These are phyloP conservation scores for Drosophila trichaetosa DNA, from an alignment of 2,888 invertebrate species.

Conservation along the genomic window DNA sequence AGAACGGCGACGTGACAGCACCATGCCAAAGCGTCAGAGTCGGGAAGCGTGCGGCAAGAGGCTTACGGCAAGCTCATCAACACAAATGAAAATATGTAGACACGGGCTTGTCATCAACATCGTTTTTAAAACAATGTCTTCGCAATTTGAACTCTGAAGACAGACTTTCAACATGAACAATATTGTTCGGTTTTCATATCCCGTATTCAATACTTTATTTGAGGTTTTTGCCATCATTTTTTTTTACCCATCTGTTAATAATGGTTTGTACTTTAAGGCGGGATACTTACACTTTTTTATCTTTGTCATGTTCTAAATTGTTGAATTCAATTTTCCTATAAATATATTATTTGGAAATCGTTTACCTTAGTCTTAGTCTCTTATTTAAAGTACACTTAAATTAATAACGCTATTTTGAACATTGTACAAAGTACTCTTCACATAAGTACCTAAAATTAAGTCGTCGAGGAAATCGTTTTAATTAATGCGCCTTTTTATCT, in stretches of 20 bases:
- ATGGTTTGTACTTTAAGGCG: no score
- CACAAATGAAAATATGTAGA: slow-evolving; percentile 45
- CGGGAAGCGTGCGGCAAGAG: slow-evolving; percentile 29
- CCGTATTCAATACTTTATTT: neutral
- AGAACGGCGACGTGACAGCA: slow-evolving; percentile 25
- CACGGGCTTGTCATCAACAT: slow-evolving; percentile 51
- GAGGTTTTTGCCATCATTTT: neutral
- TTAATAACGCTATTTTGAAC: neutral
- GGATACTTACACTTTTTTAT: neutral
- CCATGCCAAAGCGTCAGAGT: slow-evolving; percentile 27
- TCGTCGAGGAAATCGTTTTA: slow-evolving; percentile 22
- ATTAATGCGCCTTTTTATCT: slow-evolving; percentile 40
- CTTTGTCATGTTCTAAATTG: neutral
- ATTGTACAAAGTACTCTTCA: slow-evolving; percentile 1
- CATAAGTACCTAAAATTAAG: neutral
- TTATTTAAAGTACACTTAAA: neutral
- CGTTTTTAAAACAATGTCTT: slow-evolving; percentile 21
- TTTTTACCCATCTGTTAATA: neutral
- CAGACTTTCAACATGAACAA: slow-evolving; percentile 37
- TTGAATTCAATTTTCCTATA: neutral
- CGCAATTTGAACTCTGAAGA: slow-evolving; percentile 32
- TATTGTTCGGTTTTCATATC: slow-evolving; percentile 10
- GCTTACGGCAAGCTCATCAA: slow-evolving; percentile 27
- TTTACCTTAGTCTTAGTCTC: neutral
- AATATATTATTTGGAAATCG: neutral